Percentiles rank a stretch among this genome's conserved stretches.
Conservation (phyloP, 2,113 vertebrate species). For the Corynorhinus townsendii region DNA sequence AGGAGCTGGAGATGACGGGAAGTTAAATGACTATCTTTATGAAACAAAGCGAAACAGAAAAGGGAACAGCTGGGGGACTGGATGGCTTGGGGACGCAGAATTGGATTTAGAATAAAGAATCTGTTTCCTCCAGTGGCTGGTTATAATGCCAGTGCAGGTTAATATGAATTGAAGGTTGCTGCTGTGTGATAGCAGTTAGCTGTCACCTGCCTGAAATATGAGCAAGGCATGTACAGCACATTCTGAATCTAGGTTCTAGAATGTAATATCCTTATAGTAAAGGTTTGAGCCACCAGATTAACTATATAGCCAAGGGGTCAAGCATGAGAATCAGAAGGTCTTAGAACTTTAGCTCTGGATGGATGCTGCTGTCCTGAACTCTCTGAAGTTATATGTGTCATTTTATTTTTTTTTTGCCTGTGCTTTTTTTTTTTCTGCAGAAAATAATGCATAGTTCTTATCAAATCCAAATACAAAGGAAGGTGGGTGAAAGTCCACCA, state of each 20-base stretch:
- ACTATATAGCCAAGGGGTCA: background rate
- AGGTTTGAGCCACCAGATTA: background rate
- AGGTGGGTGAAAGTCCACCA: background rate
- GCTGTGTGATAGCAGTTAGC: background rate
- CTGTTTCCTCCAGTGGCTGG: background rate
- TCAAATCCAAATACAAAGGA: background rate
- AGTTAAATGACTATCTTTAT: conserved; percentile 73
- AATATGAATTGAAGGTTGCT: conserved; percentile 43
- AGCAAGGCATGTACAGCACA: background rate
- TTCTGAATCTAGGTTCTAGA: background rate
- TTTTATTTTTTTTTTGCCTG: background rate
- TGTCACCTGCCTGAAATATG: conserved; percentile 27
- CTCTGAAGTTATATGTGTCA: background rate
- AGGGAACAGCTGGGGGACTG: conserved; percentile 59
- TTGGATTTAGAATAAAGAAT: conserved; percentile 41
- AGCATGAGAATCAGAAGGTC: background rate
- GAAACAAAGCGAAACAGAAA: conserved; percentile 68
- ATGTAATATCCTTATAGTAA: background rate
- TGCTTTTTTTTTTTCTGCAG: background rate
- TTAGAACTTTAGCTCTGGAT: background rate
- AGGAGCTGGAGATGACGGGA: conserved; percentile 63
- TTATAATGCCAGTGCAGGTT: conserved; percentile 16
- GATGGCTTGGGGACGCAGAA: conserved; percentile 23
- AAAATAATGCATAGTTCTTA: background rate
- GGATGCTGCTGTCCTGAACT: background rate